These are phyloP conservation scores for Cephus pygmeus DNA, from an alignment of 2,888 invertebrate genomes.

Conservation along the genomic window DNA sequence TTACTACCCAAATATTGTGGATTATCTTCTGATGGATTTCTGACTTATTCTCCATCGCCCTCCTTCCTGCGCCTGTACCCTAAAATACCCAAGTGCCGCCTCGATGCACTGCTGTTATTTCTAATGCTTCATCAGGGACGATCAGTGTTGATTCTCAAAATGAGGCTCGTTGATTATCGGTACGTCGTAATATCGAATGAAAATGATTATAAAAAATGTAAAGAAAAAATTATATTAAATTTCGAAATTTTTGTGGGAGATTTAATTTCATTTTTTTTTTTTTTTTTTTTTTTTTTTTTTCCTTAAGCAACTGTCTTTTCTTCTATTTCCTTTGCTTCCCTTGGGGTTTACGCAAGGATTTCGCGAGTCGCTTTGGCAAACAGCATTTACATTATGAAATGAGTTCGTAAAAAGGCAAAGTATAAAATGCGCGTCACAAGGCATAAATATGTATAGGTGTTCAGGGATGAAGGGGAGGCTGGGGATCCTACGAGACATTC, in stretches of 20 bases:
- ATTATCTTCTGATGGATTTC: slow-evolving; percentile 4
- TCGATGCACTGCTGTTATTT: no score
- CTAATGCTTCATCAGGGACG: no score
- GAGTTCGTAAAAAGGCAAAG: slow-evolving; percentile 55
- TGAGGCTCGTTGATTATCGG: no score
- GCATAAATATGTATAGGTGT: slow-evolving; percentile 44
- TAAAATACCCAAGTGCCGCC: no score
- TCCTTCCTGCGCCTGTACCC: not conserved
- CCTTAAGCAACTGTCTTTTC: no score
- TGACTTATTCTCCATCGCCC: not conserved
- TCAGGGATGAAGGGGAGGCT: slow-evolving; percentile 18
- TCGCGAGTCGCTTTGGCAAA: slow-evolving; percentile 43
- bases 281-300: no score
- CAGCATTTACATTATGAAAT: slow-evolving; percentile 63
- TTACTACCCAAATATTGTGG: slow-evolving; percentile 25
- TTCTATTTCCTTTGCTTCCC: not conserved
- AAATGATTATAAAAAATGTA: no score
- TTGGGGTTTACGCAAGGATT: slow-evolving; percentile 6
- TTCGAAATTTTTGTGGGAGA: no score
- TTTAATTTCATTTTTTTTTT: no score
- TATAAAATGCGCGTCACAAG: slow-evolving; percentile 33
- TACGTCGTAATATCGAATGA: no score
- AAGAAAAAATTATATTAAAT: no score
- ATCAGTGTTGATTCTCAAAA: no score
- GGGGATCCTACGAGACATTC: slow-evolving; percentile 17